Evolutionary conservation across 2,113 vertebrate genomes (phyloP).

Genomic region (Cheilinus undulatus): DNA sequence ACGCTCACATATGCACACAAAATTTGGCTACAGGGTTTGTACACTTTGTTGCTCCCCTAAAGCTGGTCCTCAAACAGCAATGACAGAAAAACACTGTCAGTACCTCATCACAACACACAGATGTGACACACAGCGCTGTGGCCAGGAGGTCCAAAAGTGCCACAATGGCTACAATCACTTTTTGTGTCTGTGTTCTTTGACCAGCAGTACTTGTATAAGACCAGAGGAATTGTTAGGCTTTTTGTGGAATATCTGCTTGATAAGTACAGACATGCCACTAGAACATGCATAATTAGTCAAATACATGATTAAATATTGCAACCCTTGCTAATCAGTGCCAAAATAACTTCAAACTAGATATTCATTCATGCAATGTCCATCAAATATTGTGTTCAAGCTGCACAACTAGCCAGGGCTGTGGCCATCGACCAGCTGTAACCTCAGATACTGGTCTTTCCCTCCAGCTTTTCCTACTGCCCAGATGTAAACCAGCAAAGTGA

Average conservation of each 20-base stretch:
- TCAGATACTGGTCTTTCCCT: no score
- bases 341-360: no score
- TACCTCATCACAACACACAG: constrained; percentile 30
- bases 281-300: no score
- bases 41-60: constrained; percentile 27
- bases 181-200: neutral
- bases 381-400: no score
- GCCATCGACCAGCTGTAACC: no score
- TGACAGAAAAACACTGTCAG: constrained; percentile 36
- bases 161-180: constrained; percentile 22
- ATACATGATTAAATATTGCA: no score
- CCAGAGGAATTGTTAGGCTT: neutral
- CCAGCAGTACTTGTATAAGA: neutral
- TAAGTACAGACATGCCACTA: no score
- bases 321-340: no score
- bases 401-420: no score
- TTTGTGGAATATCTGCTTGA: neutral
- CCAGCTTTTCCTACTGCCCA: no score
- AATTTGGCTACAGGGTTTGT: constrained; percentile 35
- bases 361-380: no score
- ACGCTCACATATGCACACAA: neutral
- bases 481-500: no score
- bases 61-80: neutral
- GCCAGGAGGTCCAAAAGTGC: constrained; percentile 41
- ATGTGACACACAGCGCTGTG: constrained; percentile 30